These are phyloP conservation scores for Theonella swinhoei DNA, from an alignment of 37 sponge, comb jelly and placozoan species.

Conservation along the genomic window DNA sequence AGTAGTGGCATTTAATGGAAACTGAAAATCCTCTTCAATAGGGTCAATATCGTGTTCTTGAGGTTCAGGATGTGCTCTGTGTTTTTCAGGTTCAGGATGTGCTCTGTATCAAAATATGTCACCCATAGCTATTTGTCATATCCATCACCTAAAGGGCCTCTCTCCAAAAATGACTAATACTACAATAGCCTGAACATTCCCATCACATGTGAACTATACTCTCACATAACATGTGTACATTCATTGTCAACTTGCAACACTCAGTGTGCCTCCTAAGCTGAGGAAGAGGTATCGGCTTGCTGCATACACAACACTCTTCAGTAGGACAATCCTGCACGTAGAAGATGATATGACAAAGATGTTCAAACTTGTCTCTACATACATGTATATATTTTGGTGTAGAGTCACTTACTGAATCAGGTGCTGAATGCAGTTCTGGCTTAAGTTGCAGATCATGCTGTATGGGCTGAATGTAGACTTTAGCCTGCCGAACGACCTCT, in stretches of 20 bases:
- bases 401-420: neutral
- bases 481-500: neutral
- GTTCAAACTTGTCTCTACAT: too few species aligned
- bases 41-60: neutral
- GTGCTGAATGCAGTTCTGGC: neutral
- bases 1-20: neutral
- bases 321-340: neutral
- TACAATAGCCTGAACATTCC: too few species aligned
- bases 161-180: too few species aligned
- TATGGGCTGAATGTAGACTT: neutral
- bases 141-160: too few species aligned
- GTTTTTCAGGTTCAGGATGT: too few species aligned
- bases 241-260: neutral
- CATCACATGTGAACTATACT: too few species aligned
- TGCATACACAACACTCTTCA: neutral
- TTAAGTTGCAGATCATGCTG: neutral
- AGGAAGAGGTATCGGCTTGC: neutral
- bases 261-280: neutral
- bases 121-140: too few species aligned
- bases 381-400: neutral
- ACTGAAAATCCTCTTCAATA: neutral
- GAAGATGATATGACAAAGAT: too few species aligned
- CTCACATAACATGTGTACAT: neutral
- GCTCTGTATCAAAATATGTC: too few species aligned
- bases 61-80: neutral